These are phyloP conservation scores for Ophonus ardosiacus DNA, from an alignment of 2,888 invertebrate species.

Conservation along the genomic window DNA sequence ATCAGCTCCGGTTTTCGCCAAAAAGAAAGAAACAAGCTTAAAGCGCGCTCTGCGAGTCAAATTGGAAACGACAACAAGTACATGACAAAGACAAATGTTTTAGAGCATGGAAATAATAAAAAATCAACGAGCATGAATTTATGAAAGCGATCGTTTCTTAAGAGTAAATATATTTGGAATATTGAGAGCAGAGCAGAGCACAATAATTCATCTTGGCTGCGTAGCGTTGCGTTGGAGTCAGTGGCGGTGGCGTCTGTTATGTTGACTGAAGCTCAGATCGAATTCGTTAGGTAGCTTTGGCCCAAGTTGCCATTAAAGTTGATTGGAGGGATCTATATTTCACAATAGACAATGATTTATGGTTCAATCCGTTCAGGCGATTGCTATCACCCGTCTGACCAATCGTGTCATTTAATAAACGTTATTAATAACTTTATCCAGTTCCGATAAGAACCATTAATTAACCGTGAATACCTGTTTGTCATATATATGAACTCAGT, in stretches of 20 bases:
- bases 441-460: slow-evolving; percentile 66
- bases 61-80: slow-evolving; percentile 48
- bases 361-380: slow-evolving; percentile 66
- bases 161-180: slow-evolving; percentile 57
- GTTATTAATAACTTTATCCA: slow-evolving; percentile 67
- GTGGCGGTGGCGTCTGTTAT: slow-evolving; percentile 24
- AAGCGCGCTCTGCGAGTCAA: slow-evolving; percentile 21
- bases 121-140: slow-evolving; percentile 40
- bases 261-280: slow-evolving; percentile 42
- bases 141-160: slow-evolving; percentile 36
- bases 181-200: slow-evolving; percentile 21
- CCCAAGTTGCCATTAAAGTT: slow-evolving; percentile 49
- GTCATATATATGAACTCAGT: slow-evolving; percentile 40
- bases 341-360: slow-evolving; percentile 68
- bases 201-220: slow-evolving; percentile 41
- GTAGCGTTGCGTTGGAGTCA: slow-evolving; percentile 1
- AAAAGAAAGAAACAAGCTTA: slow-evolving; percentile 15
- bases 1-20: not conserved
- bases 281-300: slow-evolving; percentile 37
- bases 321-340: slow-evolving; percentile 66
- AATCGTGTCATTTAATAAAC: slow-evolving; percentile 67
- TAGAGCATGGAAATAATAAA: slow-evolving; percentile 28
- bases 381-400: slow-evolving; percentile 65
- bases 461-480: slow-evolving; percentile 63
- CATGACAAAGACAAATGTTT: slow-evolving; percentile 53